These are phyloP conservation scores for Tricholauxania praeusta DNA, from an alignment of 2,888 invertebrate genomes.

Conservation along the genomic window DNA sequence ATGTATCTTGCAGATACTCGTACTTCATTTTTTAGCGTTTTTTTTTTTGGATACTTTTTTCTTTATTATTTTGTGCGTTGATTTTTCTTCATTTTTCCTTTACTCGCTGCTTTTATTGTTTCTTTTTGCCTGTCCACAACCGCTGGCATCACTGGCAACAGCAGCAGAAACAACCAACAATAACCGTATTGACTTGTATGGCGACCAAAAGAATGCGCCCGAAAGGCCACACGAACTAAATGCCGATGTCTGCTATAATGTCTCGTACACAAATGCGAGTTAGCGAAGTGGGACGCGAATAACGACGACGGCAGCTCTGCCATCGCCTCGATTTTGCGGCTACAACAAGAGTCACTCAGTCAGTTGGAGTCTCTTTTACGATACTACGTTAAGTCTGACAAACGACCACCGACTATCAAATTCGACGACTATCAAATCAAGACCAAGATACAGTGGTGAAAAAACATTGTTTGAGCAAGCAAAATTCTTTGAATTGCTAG, in stretches of 20 bases:
- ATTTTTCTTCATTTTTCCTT: slow-evolving; percentile 15
- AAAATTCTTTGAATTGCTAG: no score
- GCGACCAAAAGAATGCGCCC: slow-evolving; percentile 32
- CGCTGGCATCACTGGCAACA: not conserved
- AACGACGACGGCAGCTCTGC: no score
- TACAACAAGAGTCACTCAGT: no score
- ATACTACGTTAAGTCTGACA: no score
- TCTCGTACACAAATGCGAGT: not conserved
- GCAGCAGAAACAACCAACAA: slow-evolving; percentile 9
- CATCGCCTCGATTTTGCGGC: not conserved
- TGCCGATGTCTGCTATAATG: slow-evolving; percentile 4
- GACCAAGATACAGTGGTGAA: no score
- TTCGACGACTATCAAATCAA: no score
- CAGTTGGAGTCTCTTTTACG: not conserved
- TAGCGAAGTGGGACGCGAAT: no score
- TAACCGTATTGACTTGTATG: slow-evolving; percentile 20
- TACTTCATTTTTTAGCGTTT: slow-evolving; percentile 23
- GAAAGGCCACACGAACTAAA: slow-evolving; percentile 27
- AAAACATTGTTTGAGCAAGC: no score
- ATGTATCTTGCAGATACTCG: slow-evolving; percentile 57
- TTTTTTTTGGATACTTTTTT: slow-evolving; percentile 11
- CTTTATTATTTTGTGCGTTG: slow-evolving; percentile 9
- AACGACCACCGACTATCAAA: no score
- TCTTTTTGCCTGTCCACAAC: not conserved
- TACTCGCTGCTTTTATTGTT: not conserved